These are phyloP conservation scores for Isotomurus palustris DNA, from an alignment of 2,888 invertebrate genomes.

Conservation along the genomic window DNA sequence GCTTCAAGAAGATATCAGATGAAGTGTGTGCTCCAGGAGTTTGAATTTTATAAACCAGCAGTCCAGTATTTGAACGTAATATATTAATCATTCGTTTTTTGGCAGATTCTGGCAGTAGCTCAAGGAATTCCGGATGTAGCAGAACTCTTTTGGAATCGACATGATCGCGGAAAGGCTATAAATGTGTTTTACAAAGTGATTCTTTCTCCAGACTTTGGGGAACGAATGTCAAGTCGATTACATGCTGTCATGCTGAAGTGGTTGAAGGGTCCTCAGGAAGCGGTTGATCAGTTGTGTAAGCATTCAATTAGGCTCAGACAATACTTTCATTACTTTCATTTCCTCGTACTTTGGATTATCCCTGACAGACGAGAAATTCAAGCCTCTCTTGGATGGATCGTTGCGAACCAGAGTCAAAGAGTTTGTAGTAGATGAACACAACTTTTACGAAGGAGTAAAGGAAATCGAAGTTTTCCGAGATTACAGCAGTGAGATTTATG, in stretches of 20 bases:
- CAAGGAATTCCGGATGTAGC: conserved; percentile 36
- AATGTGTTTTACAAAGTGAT: conserved; percentile 25
- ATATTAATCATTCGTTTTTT: neutral
- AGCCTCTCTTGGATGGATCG: conserved; percentile 36
- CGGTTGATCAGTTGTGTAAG: conserved; percentile 31
- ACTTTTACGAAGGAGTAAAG: conserved; percentile 36
- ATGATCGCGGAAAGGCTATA: conserved; percentile 5
- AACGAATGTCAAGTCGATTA: conserved; percentile 27
- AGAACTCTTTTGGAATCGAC: conserved; percentile 14
- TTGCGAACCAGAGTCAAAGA: conserved; percentile 26
- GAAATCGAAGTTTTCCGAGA: conserved; percentile 33
- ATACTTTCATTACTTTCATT: no score
- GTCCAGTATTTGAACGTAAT: neutral
- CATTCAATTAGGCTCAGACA: no score
- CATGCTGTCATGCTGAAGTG: conserved; percentile 31
- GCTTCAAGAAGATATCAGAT: conserved; percentile 41
- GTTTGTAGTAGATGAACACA: conserved; percentile 25
- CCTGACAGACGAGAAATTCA: conserved; percentile 32
- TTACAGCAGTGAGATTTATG: conserved; percentile 27
- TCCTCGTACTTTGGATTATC: neutral
- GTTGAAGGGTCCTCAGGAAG: conserved; percentile 27
- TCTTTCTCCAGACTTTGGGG: conserved; percentile 29
- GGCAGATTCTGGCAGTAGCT: conserved; percentile 17
- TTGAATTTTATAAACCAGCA: neutral
- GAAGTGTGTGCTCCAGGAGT: conserved; percentile 19